Base-by-base conservation (phyloP, 1,140 invertebrate genomes). In the Zaprionus gabonicus region DNA sequence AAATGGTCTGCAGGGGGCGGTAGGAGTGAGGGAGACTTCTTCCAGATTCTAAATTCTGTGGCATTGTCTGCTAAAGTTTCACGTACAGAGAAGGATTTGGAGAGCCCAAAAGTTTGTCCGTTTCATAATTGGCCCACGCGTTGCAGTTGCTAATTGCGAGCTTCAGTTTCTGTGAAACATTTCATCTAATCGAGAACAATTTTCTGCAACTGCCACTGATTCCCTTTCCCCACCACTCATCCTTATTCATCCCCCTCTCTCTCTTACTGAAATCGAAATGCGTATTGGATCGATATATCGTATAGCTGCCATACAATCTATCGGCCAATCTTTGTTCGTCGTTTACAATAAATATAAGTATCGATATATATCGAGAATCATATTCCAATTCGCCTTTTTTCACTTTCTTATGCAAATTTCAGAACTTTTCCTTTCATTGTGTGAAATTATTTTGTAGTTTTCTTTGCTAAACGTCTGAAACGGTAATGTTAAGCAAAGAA, bases 91-190 rank as follows among this genome's bases (percentile, higher is more conserved):
- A 34, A 34, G 31, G 31, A 31, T 31, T 31, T 9, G 31, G 31
- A 34, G 31, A 34, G 31, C 31, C 31, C 9, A 34, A 34, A 34
- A n/a, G 9, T 62, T 46, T 62, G 31, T 46, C 15, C 27, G n/a
- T 12, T 17, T n/a, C 38, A 28, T 46, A 46, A 46, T 62, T 62
- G 59, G n/a, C 13, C 10, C 41, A 41, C 5, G 20, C 20, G 20
- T 13, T 59, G 36, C 10, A 25, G 13, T 27, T 20, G 46, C 20
- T 51, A 51, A 51, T 51, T 51, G 46, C 46, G 10, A 23, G 46
- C 20, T 55, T 55, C 53, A 28, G 13, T 55, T 55, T 55, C 25
- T 15, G 53, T n/a, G 27, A 13, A 55, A 25, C 23, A 53, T 25
- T 25, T 15, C 6, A 27, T 4, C 53, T 56, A 28, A 31, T 31